phyloP scores from a whole-genome alignment of 2,888 invertebrate species.

The Drosophila fulvimacula region DNA sequence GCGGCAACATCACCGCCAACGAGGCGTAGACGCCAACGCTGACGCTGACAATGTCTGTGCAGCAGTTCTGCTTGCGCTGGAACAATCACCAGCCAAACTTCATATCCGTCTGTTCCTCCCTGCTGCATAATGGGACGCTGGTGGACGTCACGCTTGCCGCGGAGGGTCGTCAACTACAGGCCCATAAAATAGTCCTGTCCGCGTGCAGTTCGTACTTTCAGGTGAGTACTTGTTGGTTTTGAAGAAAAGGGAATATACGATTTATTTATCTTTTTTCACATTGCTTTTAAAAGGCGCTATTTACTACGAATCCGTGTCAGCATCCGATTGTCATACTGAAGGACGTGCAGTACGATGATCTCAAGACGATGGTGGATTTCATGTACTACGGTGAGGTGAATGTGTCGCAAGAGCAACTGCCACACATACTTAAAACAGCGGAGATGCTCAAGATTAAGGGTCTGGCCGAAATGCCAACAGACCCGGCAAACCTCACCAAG shows the following conservation, averaged over 20 bases:
- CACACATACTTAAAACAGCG: slow-evolving; percentile 92
- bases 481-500: slow-evolving; percentile 90
- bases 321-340: slow-evolving; percentile 96
- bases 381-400: slow-evolving; percentile 97
- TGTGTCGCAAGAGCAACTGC: slow-evolving; percentile 94
- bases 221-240: slow-evolving; percentile 85
- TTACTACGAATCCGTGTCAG: slow-evolving; percentile 93
- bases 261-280: slow-evolving; percentile 19
- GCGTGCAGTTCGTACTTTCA: slow-evolving; percentile 98
- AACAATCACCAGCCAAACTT: slow-evolving; percentile 97
- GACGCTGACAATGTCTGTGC: slow-evolving; percentile 87
- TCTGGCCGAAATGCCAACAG: slow-evolving; percentile 93
- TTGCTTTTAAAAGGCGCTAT: slow-evolving; percentile 88
- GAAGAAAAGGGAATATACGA: no score
- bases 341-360: slow-evolving; percentile 93
- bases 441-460: slow-evolving; percentile 95
- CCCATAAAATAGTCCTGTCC: slow-evolving; percentile 95
- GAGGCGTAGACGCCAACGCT: slow-evolving; percentile 36
- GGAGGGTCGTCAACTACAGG: slow-evolving; percentile 94
- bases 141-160: slow-evolving; percentile 97
- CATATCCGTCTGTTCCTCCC: slow-evolving; percentile 93
- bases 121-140: slow-evolving; percentile 92
- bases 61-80: slow-evolving; percentile 94
- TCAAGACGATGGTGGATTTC: slow-evolving; percentile 95
- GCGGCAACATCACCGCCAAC: slow-evolving; percentile 51